A percentile compares a stretch with the other conserved stretches of the same genome.
Evolutionary conservation across 2,113 vertebrate species (phyloP).

Genomic region (Spea multiplicata): DNA sequence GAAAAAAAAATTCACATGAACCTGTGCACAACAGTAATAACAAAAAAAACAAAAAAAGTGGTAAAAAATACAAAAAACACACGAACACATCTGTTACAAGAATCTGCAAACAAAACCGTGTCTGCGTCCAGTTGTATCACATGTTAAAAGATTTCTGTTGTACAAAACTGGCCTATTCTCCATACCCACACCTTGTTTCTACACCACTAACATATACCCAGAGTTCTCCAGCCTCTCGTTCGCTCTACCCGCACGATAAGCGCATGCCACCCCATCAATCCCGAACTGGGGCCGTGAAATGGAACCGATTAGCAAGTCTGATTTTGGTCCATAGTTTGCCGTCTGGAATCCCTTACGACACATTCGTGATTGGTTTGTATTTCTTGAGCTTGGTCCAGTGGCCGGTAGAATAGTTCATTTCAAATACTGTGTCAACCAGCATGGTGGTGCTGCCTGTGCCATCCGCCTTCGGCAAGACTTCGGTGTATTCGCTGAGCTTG

Average conservation of each 20-base stretch:
- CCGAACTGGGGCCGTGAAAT: constrained; percentile 34
- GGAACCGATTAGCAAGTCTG: constrained; percentile 50
- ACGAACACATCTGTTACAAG: not conserved
- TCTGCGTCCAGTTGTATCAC: not conserved
- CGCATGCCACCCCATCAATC: not conserved
- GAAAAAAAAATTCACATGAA: too few relatives aligned
- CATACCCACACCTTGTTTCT: not conserved
- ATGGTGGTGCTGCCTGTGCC: constrained; percentile 98
- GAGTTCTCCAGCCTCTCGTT: not conserved
- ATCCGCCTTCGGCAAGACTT: constrained; percentile 89
- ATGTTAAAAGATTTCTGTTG: constrained; percentile 3
- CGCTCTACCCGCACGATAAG: not conserved
- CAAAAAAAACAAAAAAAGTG: not conserved
- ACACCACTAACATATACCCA: not conserved
- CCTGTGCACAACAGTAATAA: not conserved
- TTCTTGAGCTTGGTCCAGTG: constrained; percentile 99
- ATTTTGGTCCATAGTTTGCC: constrained; percentile 50
- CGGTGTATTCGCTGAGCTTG: constrained; percentile 96
- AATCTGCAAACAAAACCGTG: not conserved
- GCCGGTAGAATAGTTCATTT: constrained; percentile 99
- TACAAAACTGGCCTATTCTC: constrained; percentile 30
- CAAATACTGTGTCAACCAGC: constrained; percentile 97
- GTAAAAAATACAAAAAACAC: not conserved
- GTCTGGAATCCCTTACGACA: constrained; percentile 71
- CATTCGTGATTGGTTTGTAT: constrained; percentile 96